Evolutionary conservation across 2,888 invertebrate genomes (phyloP).

Genomic region (Lycia hirtaria): DNA sequence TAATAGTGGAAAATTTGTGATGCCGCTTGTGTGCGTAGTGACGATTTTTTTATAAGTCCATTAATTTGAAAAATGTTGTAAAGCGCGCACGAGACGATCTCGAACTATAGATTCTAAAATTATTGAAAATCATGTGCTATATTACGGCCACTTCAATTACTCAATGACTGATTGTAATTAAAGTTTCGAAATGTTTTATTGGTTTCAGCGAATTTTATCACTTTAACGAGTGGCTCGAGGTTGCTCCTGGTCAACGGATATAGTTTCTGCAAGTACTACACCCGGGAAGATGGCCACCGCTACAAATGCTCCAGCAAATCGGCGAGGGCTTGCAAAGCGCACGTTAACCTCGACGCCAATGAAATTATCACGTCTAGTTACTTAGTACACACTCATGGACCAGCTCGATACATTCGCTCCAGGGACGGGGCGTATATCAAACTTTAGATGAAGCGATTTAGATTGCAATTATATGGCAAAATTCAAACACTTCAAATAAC

Average conservation of each 20-base stretch:
- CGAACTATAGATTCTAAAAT: too few relatives aligned
- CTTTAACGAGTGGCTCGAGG: not conserved
- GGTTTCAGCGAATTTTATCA: not conserved
- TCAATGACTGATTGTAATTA: too few relatives aligned
- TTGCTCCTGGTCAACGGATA: slow-evolving; percentile 1
- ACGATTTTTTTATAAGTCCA: too few relatives aligned
- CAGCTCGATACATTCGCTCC: not conserved
- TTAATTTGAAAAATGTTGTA: too few relatives aligned
- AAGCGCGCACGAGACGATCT: too few relatives aligned
- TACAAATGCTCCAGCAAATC: not conserved
- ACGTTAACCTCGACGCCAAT: not conserved
- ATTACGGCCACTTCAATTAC: too few relatives aligned
- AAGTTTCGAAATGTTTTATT: not conserved
- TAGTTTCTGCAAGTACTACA: not conserved
- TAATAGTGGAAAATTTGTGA: too few relatives aligned
- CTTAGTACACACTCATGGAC: not conserved
- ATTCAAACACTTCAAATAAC: too few relatives aligned
- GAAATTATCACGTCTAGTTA: not conserved
- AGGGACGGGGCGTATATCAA: not conserved
- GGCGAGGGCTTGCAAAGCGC: not conserved
- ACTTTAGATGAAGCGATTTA: not conserved
- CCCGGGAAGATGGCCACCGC: not conserved
- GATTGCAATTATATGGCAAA: not conserved
- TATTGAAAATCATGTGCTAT: too few relatives aligned
- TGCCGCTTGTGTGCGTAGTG: too few relatives aligned